Base-by-base conservation (phyloP, 53 echinoderm and acorn worm species). In the Temnopleurus reevesii region DNA sequence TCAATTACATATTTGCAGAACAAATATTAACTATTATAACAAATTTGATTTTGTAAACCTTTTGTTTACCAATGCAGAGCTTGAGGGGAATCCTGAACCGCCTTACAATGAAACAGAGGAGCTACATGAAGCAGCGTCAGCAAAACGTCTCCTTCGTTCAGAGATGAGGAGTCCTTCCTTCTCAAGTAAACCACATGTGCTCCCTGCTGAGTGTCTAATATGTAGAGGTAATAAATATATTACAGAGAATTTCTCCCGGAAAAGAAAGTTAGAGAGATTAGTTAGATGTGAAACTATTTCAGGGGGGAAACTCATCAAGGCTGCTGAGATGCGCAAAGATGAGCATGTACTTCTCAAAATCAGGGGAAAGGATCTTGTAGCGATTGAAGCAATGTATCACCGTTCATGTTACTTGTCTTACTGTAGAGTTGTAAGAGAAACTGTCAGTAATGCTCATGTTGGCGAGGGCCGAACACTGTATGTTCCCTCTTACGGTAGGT, bases 261-360 rank as follows among this genome's bases (percentile, higher is more conserved):
- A 89, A 53, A 89, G 76, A 6, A 71, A 53, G 21, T 24, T 66
- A 66, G 89, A 89, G 31, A 53, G 55, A 24, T 25, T 89, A 4
- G 53, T 71, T 27, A 23, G 55, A 47, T 89, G 76, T 76, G 89
- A 76, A 89, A 89, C 89, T 1, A 29, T 89, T 28, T 33, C 77
- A 66, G 77, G 71, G 51, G 77, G 89, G 34, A 29, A 89, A 55
- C 89, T 89, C 41, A 23, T 89, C 12, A 89, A 56, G 29, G 81
- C 81, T 27, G 81, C 53, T 17, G 81, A 81, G 31, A 31, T 81
- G 0, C 33, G 81, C 6, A 53, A 53, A 21, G 81, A 81, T 31
- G 15, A 81, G 53, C 53, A 30, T 81, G 12, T 81, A 31, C 53
- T 81, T 19, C 81, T 81, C 18, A 9, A 81, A 31, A 81, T 81